Evolutionary conservation across 1,140 invertebrate genomes (phyloP), one percentile per base, ranked within the genome.

Genomic region (Glossosoma conforme): DNA sequence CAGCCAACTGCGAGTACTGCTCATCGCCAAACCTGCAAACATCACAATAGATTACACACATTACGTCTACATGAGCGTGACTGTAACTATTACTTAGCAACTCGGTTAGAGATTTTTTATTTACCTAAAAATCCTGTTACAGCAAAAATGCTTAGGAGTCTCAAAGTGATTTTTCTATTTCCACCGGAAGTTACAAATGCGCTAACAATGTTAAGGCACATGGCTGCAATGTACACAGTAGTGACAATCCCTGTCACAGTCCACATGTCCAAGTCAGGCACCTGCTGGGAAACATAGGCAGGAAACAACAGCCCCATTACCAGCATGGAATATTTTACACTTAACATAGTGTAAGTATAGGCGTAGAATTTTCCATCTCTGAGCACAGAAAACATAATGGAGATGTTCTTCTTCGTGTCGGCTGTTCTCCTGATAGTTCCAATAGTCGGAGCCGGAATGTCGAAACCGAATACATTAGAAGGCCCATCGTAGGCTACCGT

Each of bases 281-380:
- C 67, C 33, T 65, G 60, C 25, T 69, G 64, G 63, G 68, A 72
- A 10, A 75, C 45, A 46, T 68, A 60, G 2, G 66, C 51, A 1
- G 71, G 69, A 53, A 69, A 70, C 9, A 70, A 28, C 0, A 73
- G 49, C 2, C 66, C 62, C 5, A 75, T 49, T 0, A 74, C 51
- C 2, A 74, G 55, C 11, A 67, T 61, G 2, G 67, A 69, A 38
- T 64, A 72, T 2, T 67, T 72, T 1, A 67, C 65, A 44, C 64
- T 66, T 11, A 72, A 28, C 53, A 70, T 65, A 30, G 73, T 52
- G 18, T 71, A 44, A 6, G 69, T 67, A 50, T 71, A 72, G 44
- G 70, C 54, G 48, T 75, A 75, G 60, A 75, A 74, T 49, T 71
- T 71, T 1, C 68, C 19, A 48, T 74, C 70, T 9, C 60, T 46